Base-by-base conservation (phyloP, 2,113 vertebrate species). In the Balaenoptera acutorostrata region DNA sequence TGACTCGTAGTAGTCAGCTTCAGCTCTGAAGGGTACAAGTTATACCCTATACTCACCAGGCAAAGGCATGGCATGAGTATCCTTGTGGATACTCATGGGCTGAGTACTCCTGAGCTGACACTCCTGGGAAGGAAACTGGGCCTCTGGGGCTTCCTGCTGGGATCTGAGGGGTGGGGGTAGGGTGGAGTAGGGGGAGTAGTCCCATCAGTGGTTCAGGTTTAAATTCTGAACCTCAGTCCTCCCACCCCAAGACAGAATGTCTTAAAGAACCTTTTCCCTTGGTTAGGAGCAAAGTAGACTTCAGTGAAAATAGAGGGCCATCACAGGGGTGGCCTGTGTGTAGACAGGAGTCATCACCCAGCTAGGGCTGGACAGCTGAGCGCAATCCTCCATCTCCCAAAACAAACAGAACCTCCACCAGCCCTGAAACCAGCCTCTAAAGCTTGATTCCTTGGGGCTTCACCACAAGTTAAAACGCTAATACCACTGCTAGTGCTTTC, bases 171-270 rank as follows among this genome's bases (percentile, higher is more conserved):
- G n/a, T 49, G 41, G 14, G 25, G 23, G 36, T 17, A 4, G 8
- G 8, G n/a, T 25, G 10, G 3, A 13, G 52, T 8, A 17, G 27
- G 49, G 64, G 27, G 31, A 52, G 6, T 49, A 64, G 57, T 46
- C 61, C 55, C 61, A 20, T 52, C 23, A 20, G 36, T 81, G 68
- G 52, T 86, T 81, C 29, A 46, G 44, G 33, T 96, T 90, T 91
- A 61, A 49, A 94, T 88, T 95, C 85, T 96, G 81, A 82, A 74
- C 49, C 61, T 93, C 33, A 25, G 52, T 52, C 39, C 69, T 92
- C 20, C 55, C 36, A 80, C 6, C 55, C 31, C 27, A 68, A 88
- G 39, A 81, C 11, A 81, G 69, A 97, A 88, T 88, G 64, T 68
- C 46, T 52, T 12, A 10, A 96, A 92, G 71, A 80, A 78, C 27